These are phyloP conservation scores for Lasioglossum marginatum DNA, from an alignment of 2,888 invertebrate genomes.

Conservation along the genomic window DNA sequence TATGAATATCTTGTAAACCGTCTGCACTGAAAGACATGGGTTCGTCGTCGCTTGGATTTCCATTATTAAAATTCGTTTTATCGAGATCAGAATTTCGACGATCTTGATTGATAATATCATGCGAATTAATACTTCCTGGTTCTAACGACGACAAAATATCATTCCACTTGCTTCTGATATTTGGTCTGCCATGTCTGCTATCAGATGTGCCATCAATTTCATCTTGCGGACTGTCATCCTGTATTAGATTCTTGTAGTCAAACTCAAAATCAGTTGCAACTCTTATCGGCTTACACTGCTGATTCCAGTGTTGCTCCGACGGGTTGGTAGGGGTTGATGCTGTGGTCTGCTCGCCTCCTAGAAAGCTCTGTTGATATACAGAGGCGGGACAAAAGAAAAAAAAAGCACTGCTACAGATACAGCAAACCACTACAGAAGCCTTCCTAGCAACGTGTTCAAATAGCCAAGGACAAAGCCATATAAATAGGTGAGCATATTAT, in stretches of 20 bases:
- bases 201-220: conserved; percentile 50
- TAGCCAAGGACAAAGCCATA: conserved; percentile 49
- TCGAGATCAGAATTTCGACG: conserved; percentile 38
- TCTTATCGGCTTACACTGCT: conserved; percentile 83
- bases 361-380: conserved; percentile 84
- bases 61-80: conserved; percentile 69
- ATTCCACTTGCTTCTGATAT: conserved; percentile 51
- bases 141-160: conserved; percentile 36
- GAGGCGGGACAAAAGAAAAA: conserved; percentile 81
- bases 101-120: conserved; percentile 12
- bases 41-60: conserved; percentile 65
- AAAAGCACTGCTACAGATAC: conserved; percentile 83
- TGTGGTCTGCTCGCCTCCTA: conserved; percentile 82
- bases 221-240: conserved; percentile 53
- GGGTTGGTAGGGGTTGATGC: conserved; percentile 76
- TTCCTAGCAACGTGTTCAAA: conserved; percentile 64
- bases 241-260: conserved; percentile 75
- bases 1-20: conserved; percentile 73
- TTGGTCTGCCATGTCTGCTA: conserved; percentile 33
- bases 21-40: conserved; percentile 72
- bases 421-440: conserved; percentile 82
- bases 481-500: conserved; percentile 29
- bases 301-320: conserved; percentile 82
- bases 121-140: conserved; percentile 28
- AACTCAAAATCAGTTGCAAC: conserved; percentile 79